phyloP scores from a whole-genome alignment of 2,797 vertebrate species.

The Eulemur mongoz region DNA sequence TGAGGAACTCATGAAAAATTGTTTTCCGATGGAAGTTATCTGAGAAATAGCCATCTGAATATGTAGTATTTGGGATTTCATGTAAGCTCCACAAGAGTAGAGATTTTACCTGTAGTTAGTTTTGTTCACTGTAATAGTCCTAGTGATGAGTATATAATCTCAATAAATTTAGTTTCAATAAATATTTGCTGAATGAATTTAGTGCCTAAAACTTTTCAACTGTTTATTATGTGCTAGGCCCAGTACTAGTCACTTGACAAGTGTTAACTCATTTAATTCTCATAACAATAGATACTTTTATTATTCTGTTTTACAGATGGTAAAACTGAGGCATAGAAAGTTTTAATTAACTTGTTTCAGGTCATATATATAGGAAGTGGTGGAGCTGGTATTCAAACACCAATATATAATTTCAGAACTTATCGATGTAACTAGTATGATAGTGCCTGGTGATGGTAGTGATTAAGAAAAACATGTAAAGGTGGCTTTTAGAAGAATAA shows the following conservation, averaged over 20 bases:
- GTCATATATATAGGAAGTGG: not conserved
- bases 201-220: not conserved
- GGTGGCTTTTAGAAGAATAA: not conserved
- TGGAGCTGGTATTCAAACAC: not conserved
- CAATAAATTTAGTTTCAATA: not conserved
- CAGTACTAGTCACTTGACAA: not conserved
- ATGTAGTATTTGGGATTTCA: not conserved
- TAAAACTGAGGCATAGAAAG: constrained; percentile 6
- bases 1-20: not conserved
- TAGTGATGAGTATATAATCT: not conserved
- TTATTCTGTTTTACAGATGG: not conserved
- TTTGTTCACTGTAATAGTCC: not conserved
- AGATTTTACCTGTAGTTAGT: not conserved
- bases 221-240: not conserved
- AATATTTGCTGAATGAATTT: not conserved
- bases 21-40: not conserved
- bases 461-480: not conserved
- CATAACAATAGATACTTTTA: not conserved
- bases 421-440: not conserved
- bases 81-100: not conserved
- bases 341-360: not conserved
- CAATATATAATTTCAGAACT: not conserved
- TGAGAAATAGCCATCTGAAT: not conserved
- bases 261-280: not conserved
- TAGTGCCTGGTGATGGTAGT: not conserved